Conservation (phyloP, 2,113 vertebrate species). For the Dromas ardeola region DNA sequence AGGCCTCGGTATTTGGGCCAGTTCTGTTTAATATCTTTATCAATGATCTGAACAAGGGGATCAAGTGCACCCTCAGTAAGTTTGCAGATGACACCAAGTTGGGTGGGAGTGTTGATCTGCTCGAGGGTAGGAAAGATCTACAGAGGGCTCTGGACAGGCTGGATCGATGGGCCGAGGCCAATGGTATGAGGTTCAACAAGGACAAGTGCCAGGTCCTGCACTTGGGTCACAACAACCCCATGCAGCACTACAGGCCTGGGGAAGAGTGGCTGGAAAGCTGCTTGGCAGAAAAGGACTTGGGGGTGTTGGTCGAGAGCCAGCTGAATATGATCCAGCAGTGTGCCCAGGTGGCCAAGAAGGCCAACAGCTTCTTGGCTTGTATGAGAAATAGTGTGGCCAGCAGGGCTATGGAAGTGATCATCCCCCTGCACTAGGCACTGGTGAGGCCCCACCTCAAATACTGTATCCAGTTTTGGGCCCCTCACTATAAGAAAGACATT, state of each 20-base stretch:
- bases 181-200: not conserved
- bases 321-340: not conserved
- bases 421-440: not conserved
- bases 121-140: not conserved
- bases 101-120: not conserved
- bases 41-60: not conserved
- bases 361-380: not conserved
- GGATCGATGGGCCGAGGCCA: not conserved
- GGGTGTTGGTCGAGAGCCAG: not conserved
- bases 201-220: not conserved
- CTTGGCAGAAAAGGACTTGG: not conserved
- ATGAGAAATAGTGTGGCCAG: not conserved
- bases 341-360: not conserved
- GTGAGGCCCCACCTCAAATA: not conserved
- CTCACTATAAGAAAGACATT: too few species aligned
- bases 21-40: not conserved
- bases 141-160: too few species aligned
- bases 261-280: not conserved
- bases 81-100: not conserved
- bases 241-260: not conserved
- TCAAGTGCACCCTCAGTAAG: not conserved
- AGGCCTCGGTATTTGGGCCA: not conserved
- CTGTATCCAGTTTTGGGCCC: too few species aligned
- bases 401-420: not conserved
- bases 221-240: not conserved